phyloP scores from a whole-genome alignment of 2,113 vertebrate species.

The Pedetes capensis region DNA sequence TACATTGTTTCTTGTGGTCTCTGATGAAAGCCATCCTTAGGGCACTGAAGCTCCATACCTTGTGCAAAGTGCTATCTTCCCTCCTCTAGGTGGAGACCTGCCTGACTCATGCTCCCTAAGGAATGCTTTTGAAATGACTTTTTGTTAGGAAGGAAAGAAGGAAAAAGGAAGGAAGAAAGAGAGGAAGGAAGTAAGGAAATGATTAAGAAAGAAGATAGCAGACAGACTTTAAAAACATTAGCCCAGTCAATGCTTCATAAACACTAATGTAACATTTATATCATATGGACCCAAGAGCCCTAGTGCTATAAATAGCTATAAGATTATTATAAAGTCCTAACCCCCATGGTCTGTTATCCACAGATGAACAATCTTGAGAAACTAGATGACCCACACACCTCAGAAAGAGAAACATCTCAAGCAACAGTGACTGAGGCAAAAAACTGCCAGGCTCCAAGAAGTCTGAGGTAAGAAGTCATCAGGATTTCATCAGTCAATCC shows the following conservation, averaged over 20 bases:
- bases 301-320: not conserved
- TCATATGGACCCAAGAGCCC: too few species aligned
- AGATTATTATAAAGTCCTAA: too few species aligned
- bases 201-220: rapidly evolving
- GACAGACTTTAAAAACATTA: not conserved
- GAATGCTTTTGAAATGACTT: not conserved
- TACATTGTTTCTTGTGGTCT: not conserved
- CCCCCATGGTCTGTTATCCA: too few species aligned
- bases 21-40: not conserved
- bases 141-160: not conserved
- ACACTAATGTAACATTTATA: not conserved
- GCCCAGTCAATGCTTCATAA: not conserved
- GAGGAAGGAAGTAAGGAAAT: not conserved
- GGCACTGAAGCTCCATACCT: not conserved
- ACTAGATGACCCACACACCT: too few species aligned
- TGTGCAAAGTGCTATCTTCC: not conserved
- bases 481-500: too few species aligned
- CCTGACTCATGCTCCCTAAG: not conserved
- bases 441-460: too few species aligned
- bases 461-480: too few species aligned
- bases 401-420: too few species aligned
- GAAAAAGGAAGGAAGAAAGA: not conserved
- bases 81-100: too few species aligned
- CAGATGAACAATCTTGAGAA: too few species aligned
- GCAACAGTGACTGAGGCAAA: too few species aligned